Conservation (phyloP, 2,113 vertebrate species). For the Lamprologus callipterus region DNA sequence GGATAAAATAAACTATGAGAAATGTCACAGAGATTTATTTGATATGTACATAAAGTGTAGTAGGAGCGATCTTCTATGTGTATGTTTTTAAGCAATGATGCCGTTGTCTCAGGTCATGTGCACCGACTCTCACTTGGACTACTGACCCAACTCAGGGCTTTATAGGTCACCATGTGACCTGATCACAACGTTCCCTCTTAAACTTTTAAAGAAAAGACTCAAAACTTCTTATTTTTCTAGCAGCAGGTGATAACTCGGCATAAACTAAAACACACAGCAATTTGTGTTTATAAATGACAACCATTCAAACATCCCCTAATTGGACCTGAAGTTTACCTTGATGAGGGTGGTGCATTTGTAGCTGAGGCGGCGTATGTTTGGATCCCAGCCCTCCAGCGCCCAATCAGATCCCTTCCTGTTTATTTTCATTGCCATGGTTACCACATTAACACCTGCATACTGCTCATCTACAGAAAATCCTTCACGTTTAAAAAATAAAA, state of each 20-base stretch:
- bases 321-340: conserved; percentile 46
- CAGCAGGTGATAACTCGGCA: not conserved
- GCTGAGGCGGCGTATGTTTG: conserved; percentile 9
- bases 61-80: not conserved
- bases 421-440: not conserved
- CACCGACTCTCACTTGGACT: not conserved
- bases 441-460: not conserved
- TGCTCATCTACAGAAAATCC: not conserved
- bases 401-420: not conserved
- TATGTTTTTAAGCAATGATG: not conserved
- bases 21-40: not conserved
- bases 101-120: not conserved
- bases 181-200: not conserved
- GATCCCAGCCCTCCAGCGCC: conserved; percentile 10
- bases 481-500: not conserved
- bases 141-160: not conserved
- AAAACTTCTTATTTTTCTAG: not conserved
- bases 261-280: not conserved
- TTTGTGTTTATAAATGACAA: not conserved
- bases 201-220: not conserved
- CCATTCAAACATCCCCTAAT: not conserved
- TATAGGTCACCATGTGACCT: not conserved
- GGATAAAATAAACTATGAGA: not conserved
- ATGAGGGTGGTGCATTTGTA: conserved; percentile 30
- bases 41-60: not conserved